Base-by-base conservation (phyloP, 2,888 invertebrate genomes). In the Alsophila aescularia region DNA sequence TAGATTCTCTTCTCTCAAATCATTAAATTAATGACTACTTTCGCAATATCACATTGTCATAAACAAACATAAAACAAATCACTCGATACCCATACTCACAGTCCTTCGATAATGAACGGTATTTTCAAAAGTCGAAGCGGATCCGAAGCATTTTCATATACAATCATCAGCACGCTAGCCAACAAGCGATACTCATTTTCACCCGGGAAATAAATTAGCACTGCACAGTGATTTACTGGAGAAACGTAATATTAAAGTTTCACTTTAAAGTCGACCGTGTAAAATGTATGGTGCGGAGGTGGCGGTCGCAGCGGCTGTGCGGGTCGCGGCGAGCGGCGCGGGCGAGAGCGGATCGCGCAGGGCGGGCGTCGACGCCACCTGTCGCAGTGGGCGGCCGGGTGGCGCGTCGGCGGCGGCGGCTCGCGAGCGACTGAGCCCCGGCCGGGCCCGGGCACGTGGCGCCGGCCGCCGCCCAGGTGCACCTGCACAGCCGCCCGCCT, bases 381-480 rank as follows among this genome's bases (percentile, higher is more conserved):
- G 83, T 81, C 79, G 83, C 81, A 80, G 75, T 59, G 60, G 66
- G 72, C 70, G 72, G 73, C 69, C 66, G 69, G 60, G 58, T 53
- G 64, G 64, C 62, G 52, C 52, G 41, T 34, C 34, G 40, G 41
- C 52, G 52, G 44, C 64, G 62, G 72, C 71, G 73, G 80, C 82
- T 80, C 72, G 72, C 77, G 71, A 76, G 81, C 85, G 78, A 85
- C 85, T 86, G 83, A 79, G 77, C 70, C 64, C 54, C 57, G 52
- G 58, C 55, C 35, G 39, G 10, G 39, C 31, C 48, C 31, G 32
- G 45, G 87, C 88, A 85, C 88, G 87, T 85, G 87, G 72, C 72
- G 62, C 83, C 18, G 82, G 76, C 82, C 85, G 83, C 86, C 86
- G 85, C 87, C 87, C 87, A 86, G 85, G 85, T 87, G 87, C 87